Evolutionary conservation across 2,888 invertebrate species (phyloP).

Genomic region (Sphaerophoria taeniata): DNA sequence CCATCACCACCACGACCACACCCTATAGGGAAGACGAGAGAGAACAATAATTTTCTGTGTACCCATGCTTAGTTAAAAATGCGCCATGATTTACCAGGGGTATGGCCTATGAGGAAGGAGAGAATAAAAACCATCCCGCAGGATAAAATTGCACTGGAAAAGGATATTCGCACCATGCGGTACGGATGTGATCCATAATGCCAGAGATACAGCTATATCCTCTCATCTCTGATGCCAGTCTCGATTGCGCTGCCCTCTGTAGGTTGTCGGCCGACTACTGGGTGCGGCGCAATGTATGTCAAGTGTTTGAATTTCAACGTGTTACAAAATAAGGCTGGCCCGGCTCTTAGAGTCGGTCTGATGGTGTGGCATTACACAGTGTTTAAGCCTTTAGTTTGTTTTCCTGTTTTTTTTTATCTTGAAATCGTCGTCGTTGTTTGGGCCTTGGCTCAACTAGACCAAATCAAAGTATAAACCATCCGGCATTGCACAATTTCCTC

Average conservation of each 20-base stretch:
- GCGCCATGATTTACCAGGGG: conserved; percentile 6
- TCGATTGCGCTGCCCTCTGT: too few species aligned
- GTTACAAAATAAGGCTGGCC: conserved; percentile 31
- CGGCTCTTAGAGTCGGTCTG: not conserved
- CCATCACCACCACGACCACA: too few species aligned
- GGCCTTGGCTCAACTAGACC: not conserved
- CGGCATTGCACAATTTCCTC: conserved; percentile 25
- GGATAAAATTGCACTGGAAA: conserved; percentile 30
- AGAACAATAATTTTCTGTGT: conserved; percentile 16
- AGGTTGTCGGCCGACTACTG: not conserved
- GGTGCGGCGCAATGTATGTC: conserved; percentile 26
- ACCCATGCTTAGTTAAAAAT: conserved; percentile 37
- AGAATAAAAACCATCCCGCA: conserved; percentile 16
- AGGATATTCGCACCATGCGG: conserved; percentile 33
- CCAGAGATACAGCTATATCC: conserved; percentile 2
- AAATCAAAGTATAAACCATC: not conserved
- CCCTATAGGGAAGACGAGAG: not conserved
- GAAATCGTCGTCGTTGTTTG: conserved; percentile 6
- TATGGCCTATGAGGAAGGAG: not conserved
- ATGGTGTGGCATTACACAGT: not conserved
- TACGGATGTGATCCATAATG: conserved; percentile 45
- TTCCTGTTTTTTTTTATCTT: conserved; percentile 13
- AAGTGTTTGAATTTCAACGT: conserved; percentile 52
- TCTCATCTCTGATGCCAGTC: conserved; percentile 17
- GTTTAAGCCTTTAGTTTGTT: conserved; percentile 11